Conservation (phyloP, 1,140 invertebrate genomes). For the Drosophila nasuta region DNA sequence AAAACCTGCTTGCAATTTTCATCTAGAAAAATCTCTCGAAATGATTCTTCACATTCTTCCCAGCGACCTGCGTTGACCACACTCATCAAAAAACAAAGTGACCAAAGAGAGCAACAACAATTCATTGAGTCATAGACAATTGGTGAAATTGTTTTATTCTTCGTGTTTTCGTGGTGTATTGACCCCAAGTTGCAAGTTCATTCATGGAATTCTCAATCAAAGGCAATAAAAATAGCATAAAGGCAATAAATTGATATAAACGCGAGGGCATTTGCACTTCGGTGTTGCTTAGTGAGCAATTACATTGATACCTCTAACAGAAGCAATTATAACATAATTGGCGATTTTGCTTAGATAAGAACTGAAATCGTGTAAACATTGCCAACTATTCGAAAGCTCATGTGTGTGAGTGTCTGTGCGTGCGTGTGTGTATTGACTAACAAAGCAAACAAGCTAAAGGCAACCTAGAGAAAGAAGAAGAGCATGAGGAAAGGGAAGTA, state of each 20-base stretch:
- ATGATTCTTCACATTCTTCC: not conserved
- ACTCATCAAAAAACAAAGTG: not conserved
- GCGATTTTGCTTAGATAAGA: constrained; percentile 16
- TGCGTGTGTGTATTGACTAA: not conserved
- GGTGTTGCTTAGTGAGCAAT: not conserved
- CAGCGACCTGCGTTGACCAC: not conserved
- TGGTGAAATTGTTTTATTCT: not conserved
- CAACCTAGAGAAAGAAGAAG: not conserved
- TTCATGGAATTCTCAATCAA: not conserved
- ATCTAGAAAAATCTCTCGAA: not conserved
- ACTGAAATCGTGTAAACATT: not conserved
- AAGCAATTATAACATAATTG: not conserved
- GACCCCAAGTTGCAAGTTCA: not conserved
- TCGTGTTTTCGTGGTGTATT: not conserved
- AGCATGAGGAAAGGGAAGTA: not conserved
- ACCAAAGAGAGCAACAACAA: not conserved
- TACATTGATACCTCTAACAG: not conserved
- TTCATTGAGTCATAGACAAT: not conserved
- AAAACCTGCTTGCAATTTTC: not conserved
- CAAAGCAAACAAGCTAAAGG: not conserved
- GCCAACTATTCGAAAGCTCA: not conserved
- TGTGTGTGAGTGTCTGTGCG: not conserved
- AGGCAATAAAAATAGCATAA: not conserved
- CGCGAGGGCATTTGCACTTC: constrained; percentile 4
- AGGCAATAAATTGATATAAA: not conserved